Conservation (phyloP, 2,113 vertebrate species). For the Crotalus viridis region DNA sequence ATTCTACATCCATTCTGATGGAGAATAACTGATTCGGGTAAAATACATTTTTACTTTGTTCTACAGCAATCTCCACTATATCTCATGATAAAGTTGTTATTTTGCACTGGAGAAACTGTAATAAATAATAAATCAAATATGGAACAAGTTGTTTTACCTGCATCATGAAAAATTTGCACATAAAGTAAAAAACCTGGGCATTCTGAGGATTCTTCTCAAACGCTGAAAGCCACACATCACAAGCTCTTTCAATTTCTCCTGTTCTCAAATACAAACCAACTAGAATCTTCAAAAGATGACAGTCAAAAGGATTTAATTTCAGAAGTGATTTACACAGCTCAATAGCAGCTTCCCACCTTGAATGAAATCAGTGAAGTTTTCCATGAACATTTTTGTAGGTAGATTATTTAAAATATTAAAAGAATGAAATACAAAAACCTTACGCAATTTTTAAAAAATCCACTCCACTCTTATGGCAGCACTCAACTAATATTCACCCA, state of each 20-base stretch:
- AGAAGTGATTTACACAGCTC: slow-evolving; percentile 79
- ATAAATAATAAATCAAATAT: not conserved
- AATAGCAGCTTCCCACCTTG: slow-evolving; percentile 80
- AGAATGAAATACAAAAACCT: not conserved
- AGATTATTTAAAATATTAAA: not conserved
- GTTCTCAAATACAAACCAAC: slow-evolving; percentile 76
- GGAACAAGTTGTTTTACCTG: slow-evolving; percentile 75
- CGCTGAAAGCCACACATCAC: slow-evolving; percentile 79
- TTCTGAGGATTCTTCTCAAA: slow-evolving; percentile 81
- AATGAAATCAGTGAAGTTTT: slow-evolving; percentile 28
- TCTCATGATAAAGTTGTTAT: not conserved
- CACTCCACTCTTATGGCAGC: not conserved
- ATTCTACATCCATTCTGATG: too few species aligned
- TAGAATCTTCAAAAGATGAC: slow-evolving; percentile 79
- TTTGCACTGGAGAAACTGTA: not conserved
- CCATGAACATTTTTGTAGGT: not conserved
- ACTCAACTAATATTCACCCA: not conserved
- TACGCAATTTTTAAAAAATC: not conserved
- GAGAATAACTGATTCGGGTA: not conserved
- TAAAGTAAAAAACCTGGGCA: slow-evolving; percentile 83
- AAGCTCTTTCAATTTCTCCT: slow-evolving; percentile 70
- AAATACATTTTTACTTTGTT: not conserved
- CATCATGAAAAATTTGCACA: slow-evolving; percentile 83
- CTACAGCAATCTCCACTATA: not conserved
- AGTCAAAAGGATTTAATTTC: slow-evolving; percentile 75